phyloP scores from a whole-genome alignment of 2,888 invertebrate species.

The Chrysopilus asiliformis region DNA sequence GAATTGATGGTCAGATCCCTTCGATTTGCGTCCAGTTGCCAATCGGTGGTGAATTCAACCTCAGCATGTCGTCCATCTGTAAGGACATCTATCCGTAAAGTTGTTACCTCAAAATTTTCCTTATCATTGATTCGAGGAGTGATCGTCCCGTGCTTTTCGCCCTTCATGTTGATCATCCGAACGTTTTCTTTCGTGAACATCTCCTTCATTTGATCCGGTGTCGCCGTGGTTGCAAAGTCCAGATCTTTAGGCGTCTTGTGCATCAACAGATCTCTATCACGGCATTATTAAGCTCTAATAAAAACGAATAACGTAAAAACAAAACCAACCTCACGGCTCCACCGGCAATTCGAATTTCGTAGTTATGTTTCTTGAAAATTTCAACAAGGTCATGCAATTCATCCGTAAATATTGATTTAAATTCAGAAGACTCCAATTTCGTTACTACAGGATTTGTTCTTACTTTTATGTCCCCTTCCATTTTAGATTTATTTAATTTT shows the following conservation, averaged over 20 bases:
- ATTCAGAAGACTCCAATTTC: slow-evolving; percentile 59
- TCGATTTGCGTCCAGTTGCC: slow-evolving; percentile 86
- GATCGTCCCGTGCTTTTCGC: slow-evolving; percentile 92
- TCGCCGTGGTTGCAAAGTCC: slow-evolving; percentile 96
- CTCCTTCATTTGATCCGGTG: slow-evolving; percentile 88
- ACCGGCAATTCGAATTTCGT: slow-evolving; percentile 88
- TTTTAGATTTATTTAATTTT: slow-evolving; percentile 7
- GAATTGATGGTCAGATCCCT: slow-evolving; percentile 97
- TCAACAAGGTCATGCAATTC: slow-evolving; percentile 57
- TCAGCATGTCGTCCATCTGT: slow-evolving; percentile 94
- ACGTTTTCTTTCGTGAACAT: slow-evolving; percentile 77
- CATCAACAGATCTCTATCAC: slow-evolving; percentile 61
- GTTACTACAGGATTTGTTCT: slow-evolving; percentile 52
- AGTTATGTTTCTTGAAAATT: slow-evolving; percentile 65
- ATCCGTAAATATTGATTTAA: slow-evolving; percentile 65
- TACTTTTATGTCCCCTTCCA: slow-evolving; percentile 21
- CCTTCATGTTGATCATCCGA: slow-evolving; percentile 82
- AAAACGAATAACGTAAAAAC: slow-evolving; percentile 2
- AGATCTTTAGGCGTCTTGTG: slow-evolving; percentile 73
- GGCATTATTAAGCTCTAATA: neutral
- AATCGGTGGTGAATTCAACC: slow-evolving; percentile 85
- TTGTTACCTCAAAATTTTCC: slow-evolving; percentile 90
- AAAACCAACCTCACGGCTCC: slow-evolving; percentile 93
- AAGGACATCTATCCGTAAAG: slow-evolving; percentile 76
- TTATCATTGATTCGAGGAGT: slow-evolving; percentile 89